Percentiles rank a stretch among this genome's conserved stretches.
These are phyloP conservation scores for Platichthys flesus DNA, from an alignment of 2,113 vertebrate genomes.

Conservation along the genomic window DNA sequence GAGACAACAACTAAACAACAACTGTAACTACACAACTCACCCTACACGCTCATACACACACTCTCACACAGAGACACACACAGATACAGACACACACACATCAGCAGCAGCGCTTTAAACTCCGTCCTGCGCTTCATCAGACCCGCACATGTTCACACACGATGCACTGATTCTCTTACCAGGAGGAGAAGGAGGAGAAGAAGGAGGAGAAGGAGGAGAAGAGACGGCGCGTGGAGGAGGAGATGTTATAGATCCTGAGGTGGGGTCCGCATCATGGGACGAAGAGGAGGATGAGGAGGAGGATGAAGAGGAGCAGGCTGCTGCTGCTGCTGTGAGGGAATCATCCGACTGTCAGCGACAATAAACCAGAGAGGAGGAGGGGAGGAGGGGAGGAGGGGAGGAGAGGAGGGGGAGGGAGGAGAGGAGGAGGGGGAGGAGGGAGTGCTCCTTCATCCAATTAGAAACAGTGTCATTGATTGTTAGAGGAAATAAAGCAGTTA, in stretches of 20 bases:
- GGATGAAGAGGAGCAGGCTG: conserved; percentile 43
- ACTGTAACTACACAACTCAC: neutral
- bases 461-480: conserved; percentile 60
- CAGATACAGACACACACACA: neutral
- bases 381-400: neutral
- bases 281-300: neutral
- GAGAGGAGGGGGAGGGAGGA: neutral
- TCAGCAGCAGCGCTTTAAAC: neutral
- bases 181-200: neutral
- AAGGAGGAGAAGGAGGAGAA: neutral
- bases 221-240: neutral
- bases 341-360: conserved; percentile 78
- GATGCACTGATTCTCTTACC: neutral
- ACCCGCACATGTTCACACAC: neutral
- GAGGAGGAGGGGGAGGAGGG: neutral
- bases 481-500: conserved; percentile 48
- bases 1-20: neutral
- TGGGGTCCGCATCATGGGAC: conserved; percentile 75
- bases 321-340: conserved; percentile 67
- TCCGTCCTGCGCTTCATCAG: neutral
- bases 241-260: conserved; percentile 70
- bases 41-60: neutral
- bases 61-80: neutral
- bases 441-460: conserved; percentile 60
- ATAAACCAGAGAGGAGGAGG: conserved; percentile 55